phyloP scores from a whole-genome alignment of 1,140 invertebrate genomes.

The Hylaeus anthracinus region DNA sequence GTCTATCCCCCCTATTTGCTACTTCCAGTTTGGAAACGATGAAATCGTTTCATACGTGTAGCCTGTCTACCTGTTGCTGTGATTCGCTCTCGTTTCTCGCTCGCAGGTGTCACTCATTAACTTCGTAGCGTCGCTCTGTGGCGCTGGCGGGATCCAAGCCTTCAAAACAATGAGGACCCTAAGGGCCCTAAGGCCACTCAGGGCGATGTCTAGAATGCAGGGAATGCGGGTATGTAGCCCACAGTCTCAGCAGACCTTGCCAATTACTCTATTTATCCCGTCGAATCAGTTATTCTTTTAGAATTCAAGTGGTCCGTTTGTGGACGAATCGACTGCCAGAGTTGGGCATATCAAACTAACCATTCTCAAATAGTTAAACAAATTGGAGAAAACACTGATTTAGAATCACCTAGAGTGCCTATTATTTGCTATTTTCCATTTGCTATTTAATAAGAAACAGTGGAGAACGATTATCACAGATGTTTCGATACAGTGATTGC shows the following conservation, averaged over 20 bases:
- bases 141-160: slow-evolving; percentile 97
- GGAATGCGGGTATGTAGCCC: slow-evolving; percentile 96
- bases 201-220: slow-evolving; percentile 98
- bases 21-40: slow-evolving; percentile 53
- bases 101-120: slow-evolving; percentile 97
- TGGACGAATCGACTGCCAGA: slow-evolving; percentile 23
- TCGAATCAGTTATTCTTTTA: slow-evolving; percentile 18
- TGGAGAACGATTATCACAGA: too few species aligned
- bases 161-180: slow-evolving; percentile 99
- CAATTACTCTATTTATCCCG: slow-evolving; percentile 53
- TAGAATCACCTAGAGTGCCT: too few species aligned
- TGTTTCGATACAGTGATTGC: too few species aligned
- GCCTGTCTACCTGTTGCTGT: slow-evolving; percentile 70
- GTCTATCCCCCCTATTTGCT: slow-evolving; percentile 37
- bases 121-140: slow-evolving; percentile 96
- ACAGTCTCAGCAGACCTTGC: slow-evolving; percentile 80
- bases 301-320: background rate
- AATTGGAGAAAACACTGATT: too few species aligned
- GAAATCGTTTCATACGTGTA: slow-evolving; percentile 40
- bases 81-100: slow-evolving; percentile 81
- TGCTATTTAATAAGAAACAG: too few species aligned
- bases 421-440: too few species aligned
- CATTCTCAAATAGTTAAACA: too few species aligned
- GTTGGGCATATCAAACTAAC: slow-evolving; percentile 7
- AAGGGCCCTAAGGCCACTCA: slow-evolving; percentile 95